Base-by-base conservation (phyloP, 1,140 invertebrate genomes). In the Tetraneura akinire region DNA sequence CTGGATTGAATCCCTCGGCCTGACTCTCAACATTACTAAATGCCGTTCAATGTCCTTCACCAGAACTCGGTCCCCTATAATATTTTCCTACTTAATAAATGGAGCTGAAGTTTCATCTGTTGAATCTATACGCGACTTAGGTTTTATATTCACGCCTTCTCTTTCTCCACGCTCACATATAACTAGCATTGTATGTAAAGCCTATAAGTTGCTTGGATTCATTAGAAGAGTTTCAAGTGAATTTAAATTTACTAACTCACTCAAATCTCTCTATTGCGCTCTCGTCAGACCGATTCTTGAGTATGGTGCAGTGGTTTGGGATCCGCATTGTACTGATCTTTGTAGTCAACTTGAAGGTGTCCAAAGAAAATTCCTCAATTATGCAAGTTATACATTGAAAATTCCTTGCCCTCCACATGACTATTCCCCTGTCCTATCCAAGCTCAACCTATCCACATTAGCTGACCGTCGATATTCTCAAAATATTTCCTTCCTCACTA, bases 371-470 rank as follows among this genome's bases (percentile, higher is more conserved):
- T 62, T 62, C 14, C 57, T 62, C 23, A 62, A 26, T 26, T 62
- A 62, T 62, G 57, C 57, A 62, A 62, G 57, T 62, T 62, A 29
- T 23, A 13, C 14, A 14, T 57, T 57, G n/a, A 26, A 57, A 21
- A 57, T 57, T 57, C 55, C 8, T 29, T 62, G 57, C 29, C 53
- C 3, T 57, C 53, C 53, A 5, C 53, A 57, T 57, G 53, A 62
- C 8, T 26, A 62, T 16, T 26, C 57, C 29, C 57, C 57, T 26
- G 57, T 62, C 29, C 6, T 32, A 32, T 29, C 21, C 29, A 10
- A 62, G 29, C 57, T 29, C 29, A 62, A 62, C 29, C 21, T 62
- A 62, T 13, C 29, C 18, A 23, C n/a, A 21, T 57, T 57, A 57
- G 55, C 55, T 57, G 55, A 57, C 11, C 55, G 16, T 57, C n/a